Conservation (phyloP, 1,140 invertebrate genomes). For the Parasteatoda tepidariorum region DNA sequence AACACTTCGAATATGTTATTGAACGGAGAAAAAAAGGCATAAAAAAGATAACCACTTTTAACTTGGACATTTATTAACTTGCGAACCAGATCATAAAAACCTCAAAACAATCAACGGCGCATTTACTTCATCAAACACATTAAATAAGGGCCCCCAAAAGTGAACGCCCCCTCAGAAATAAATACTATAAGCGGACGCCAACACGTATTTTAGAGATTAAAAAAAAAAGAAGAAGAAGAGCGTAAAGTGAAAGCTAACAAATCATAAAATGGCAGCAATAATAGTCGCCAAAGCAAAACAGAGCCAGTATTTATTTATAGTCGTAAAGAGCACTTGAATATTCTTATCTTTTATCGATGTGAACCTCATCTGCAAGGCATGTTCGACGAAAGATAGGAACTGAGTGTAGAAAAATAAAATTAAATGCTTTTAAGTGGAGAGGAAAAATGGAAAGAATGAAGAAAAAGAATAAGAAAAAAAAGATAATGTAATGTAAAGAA, state of each 20-base stretch:
- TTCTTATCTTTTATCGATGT: constrained; percentile 24
- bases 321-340: neutral
- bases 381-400: constrained; percentile 3
- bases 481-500: neutral
- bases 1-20: too few relatives aligned
- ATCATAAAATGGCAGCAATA: constrained; percentile 41
- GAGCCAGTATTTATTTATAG: constrained; percentile 41
- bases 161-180: neutral
- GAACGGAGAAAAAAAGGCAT: too few relatives aligned
- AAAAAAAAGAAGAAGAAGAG: neutral
- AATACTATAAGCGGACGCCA: neutral
- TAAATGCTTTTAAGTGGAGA: neutral
- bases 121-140: neutral
- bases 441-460: neutral
- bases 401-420: neutral
- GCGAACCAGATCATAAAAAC: neutral
- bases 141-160: neutral
- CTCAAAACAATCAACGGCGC: neutral
- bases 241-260: constrained; percentile 40
- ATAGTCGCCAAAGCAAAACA: constrained; percentile 45
- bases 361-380: constrained; percentile 2
- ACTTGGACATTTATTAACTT: neutral
- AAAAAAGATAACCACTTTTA: neutral
- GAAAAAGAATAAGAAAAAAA: neutral
- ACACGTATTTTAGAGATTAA: neutral